Conservation (phyloP, 1,140 invertebrate genomes). For the Oedothorax gibbosus region DNA sequence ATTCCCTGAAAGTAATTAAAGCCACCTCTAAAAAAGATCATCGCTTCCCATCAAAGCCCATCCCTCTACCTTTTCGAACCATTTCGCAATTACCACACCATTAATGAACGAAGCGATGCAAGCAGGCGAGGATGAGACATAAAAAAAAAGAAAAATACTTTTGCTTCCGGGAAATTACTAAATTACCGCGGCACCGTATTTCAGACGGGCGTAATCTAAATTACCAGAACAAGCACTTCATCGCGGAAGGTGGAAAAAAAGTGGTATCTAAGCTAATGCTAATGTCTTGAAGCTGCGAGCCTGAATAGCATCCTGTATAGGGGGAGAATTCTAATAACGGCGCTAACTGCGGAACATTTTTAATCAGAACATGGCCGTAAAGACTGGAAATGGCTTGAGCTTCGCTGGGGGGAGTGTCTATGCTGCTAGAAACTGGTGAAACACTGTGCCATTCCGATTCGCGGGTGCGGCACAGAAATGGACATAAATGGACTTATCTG, state of each 20-base stretch:
- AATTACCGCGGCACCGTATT: conserved; percentile 50
- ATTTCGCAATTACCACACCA: conserved; percentile 37
- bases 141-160: conserved; percentile 21
- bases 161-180: conserved; percentile 39
- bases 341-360: conserved; percentile 57
- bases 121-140: not conserved
- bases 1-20: no score
- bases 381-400: conserved; percentile 16
- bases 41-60: not conserved
- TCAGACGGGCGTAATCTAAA: conserved; percentile 56
- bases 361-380: conserved; percentile 59
- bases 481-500: no score
- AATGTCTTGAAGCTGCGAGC: conserved; percentile 38
- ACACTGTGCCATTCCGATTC: no score
- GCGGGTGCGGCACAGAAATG: no score
- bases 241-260: conserved; percentile 51
- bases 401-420: conserved; percentile 22
- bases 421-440: conserved; percentile 5
- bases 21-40: not conserved
- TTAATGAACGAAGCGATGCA: conserved; percentile 36
- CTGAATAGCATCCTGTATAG: conserved; percentile 52
- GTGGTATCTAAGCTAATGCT: conserved; percentile 49
- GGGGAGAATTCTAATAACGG: conserved; percentile 53
- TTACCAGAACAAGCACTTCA: conserved; percentile 58
- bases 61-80: conserved; percentile 15